Evolutionary conservation across 2,888 invertebrate genomes (phyloP).

Genomic region (Reticulitermes lucifugus): DNA sequence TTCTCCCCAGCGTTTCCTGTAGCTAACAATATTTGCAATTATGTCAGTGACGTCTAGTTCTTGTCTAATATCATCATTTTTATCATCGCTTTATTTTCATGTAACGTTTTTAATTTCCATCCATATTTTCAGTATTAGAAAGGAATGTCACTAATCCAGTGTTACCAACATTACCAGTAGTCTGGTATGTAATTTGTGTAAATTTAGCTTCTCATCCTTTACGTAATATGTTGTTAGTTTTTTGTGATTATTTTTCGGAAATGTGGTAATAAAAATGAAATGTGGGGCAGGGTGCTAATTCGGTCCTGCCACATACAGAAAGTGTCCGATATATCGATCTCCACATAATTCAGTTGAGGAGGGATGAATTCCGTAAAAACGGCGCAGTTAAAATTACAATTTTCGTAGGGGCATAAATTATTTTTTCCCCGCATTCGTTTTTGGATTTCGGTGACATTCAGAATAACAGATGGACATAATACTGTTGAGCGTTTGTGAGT

Average conservation of each 20-base stretch:
- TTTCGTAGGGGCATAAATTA: no score
- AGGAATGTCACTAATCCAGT: not conserved
- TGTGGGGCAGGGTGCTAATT: not conserved
- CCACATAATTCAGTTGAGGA: no score
- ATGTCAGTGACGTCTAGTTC: no score
- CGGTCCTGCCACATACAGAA: not conserved
- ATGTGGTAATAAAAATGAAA: not conserved
- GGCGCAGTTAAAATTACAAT: no score
- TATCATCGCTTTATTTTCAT: not conserved
- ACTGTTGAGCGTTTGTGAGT: no score
- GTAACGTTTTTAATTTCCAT: not conserved
- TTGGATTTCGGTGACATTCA: no score
- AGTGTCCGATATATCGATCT: not conserved
- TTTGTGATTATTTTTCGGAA: not conserved
- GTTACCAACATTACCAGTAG: not conserved
- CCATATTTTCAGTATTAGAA: not conserved
- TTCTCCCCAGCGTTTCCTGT: no score
- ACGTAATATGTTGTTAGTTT: not conserved
- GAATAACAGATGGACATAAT: no score
- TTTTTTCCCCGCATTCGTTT: no score
- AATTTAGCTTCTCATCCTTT: not conserved
- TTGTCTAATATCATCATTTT: no score
- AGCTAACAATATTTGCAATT: no score
- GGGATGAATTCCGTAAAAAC: no score
- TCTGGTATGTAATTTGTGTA: not conserved